Conservation (phyloP, 2,113 vertebrate species). For the Sisor rabdophorus region DNA sequence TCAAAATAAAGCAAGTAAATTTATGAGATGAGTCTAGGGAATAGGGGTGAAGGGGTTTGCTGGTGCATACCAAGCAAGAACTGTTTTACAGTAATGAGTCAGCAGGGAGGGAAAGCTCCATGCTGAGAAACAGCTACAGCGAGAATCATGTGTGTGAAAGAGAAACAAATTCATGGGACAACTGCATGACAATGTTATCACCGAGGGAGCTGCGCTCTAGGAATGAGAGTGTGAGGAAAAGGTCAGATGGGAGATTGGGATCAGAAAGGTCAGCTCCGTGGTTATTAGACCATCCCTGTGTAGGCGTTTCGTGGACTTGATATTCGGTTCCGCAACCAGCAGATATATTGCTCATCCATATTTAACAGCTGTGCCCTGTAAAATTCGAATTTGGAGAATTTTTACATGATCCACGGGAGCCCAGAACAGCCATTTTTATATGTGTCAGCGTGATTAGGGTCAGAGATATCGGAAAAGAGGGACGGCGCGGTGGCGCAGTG, state of each 20-base stretch:
- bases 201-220: slow-evolving; percentile 27
- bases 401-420: slow-evolving; percentile 11
- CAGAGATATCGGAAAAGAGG: too few relatives aligned
- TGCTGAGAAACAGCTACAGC: slow-evolving; percentile 15
- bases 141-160: neutral
- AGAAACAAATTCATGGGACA: slow-evolving; percentile 28
- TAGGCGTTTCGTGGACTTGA: slow-evolving; percentile 26
- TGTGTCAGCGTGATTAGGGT: too few relatives aligned
- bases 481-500: too few relatives aligned
- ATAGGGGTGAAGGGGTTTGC: slow-evolving; percentile 16
- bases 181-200: slow-evolving; percentile 27
- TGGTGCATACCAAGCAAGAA: slow-evolving; percentile 9
- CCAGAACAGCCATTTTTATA: neutral
- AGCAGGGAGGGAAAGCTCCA: slow-evolving; percentile 30
- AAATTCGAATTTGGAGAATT: slow-evolving; percentile 14
- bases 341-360: slow-evolving; percentile 37
- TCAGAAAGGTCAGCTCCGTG: slow-evolving; percentile 42
- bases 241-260: slow-evolving; percentile 46
- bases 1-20: neutral
- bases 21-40: slow-evolving; percentile 32
- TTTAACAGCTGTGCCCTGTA: slow-evolving; percentile 8
- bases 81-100: slow-evolving; percentile 44
- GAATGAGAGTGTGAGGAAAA: slow-evolving; percentile 37
- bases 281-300: slow-evolving; percentile 41
- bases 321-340: neutral